Conservation (phyloP, 37 sponge, comb jelly and placozoan genomes). For the Chondrosia reniformis region DNA sequence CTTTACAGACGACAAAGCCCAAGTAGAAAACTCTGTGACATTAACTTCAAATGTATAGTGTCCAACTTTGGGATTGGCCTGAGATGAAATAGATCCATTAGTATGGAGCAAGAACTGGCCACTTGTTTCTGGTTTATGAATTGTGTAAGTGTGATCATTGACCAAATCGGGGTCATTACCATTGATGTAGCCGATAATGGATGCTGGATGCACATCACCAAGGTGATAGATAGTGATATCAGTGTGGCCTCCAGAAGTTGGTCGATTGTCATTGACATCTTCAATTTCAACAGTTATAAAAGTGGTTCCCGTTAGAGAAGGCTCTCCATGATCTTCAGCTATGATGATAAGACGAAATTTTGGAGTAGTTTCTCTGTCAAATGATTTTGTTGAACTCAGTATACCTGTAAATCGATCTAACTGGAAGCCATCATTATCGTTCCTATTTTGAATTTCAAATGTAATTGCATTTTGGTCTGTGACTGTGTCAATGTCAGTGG, state of each 20-base stretch:
- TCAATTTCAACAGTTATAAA: slow-evolving; percentile 33
- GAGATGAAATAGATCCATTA: slow-evolving; percentile 17
- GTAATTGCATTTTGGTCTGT: slow-evolving; percentile 31
- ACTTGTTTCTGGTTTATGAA: neutral
- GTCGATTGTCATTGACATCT: slow-evolving; percentile 68
- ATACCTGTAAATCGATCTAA: slow-evolving; percentile 29
- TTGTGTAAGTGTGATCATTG: slow-evolving; percentile 34
- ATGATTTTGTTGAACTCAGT: neutral
- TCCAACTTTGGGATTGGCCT: slow-evolving; percentile 23
- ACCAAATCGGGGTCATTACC: slow-evolving; percentile 62
- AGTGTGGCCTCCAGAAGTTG: slow-evolving; percentile 33
- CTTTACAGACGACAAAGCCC: neutral
- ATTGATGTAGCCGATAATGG: slow-evolving; percentile 31
- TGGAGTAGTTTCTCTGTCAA: slow-evolving; percentile 46
- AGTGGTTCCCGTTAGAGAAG: slow-evolving; percentile 47
- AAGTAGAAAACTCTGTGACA: slow-evolving; percentile 21
- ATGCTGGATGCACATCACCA: neutral
- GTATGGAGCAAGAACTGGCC: neutral
- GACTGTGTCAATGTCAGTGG: slow-evolving; percentile 43
- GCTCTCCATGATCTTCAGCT: slow-evolving; percentile 58
- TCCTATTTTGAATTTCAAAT: slow-evolving; percentile 37
- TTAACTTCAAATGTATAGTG: slow-evolving; percentile 22
- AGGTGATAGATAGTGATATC: slow-evolving; percentile 34
- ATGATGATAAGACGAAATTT: slow-evolving; percentile 38
- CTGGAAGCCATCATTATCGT: slow-evolving; percentile 20